Conservation (phyloP, 2,113 vertebrate genomes). For the Emydura subglobosa region DNA sequence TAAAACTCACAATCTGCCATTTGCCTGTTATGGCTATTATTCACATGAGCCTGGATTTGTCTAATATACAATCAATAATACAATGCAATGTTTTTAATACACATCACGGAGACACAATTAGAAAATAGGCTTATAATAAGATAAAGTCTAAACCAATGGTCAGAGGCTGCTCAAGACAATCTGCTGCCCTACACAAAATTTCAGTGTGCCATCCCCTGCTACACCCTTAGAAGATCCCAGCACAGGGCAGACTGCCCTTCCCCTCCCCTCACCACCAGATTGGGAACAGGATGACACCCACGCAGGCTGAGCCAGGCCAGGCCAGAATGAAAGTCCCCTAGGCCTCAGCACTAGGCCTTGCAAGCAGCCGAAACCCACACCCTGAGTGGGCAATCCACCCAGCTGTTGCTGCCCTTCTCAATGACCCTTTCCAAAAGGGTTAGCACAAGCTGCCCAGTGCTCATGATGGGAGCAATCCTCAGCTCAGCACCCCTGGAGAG, state of each 20-base stretch:
- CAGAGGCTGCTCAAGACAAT: neutral
- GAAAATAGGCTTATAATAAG: neutral
- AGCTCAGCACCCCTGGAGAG: neutral
- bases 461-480: neutral
- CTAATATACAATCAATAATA: neutral
- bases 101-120: neutral
- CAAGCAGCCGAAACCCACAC: neutral
- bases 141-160: neutral
- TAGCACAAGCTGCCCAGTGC: neutral
- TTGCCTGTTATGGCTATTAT: neutral
- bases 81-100: neutral
- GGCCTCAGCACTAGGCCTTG: neutral
- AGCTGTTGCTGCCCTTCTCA: neutral
- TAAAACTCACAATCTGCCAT: neutral
- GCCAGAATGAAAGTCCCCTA: neutral
- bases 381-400: neutral
- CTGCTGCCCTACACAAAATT: neutral
- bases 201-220: neutral
- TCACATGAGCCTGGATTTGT: neutral
- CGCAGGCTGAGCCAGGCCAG: neutral
- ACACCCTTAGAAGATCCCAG: neutral
- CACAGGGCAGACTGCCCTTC: too few relatives aligned
- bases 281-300: neutral
- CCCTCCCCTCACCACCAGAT: too few relatives aligned
- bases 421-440: neutral